These are phyloP conservation scores for Melitaea cinxia DNA, from an alignment of 1,140 invertebrate species.

Conservation along the genomic window DNA sequence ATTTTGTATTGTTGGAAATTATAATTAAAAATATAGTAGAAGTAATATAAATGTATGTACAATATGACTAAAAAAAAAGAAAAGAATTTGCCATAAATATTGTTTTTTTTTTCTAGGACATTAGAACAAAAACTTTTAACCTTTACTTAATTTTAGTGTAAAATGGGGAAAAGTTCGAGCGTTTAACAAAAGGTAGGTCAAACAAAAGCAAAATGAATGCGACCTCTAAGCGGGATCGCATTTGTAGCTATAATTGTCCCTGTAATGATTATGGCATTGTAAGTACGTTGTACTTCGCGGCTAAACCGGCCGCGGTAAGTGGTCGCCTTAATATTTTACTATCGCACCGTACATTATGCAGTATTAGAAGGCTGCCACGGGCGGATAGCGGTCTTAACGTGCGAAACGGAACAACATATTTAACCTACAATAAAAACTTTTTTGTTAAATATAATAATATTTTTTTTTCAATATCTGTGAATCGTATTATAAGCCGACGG, in stretches of 20 bases:
- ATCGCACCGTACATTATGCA: slow-evolving; percentile 62
- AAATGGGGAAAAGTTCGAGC: background rate
- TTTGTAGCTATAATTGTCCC: slow-evolving; percentile 65
- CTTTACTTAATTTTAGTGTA: background rate
- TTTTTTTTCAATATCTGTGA: slow-evolving; percentile 11
- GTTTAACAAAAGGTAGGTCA: slow-evolving; percentile 26
- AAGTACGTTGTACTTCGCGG: slow-evolving; percentile 42
- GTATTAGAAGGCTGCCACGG: slow-evolving; percentile 70
- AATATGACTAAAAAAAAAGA: too few relatives aligned
- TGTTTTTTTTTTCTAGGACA: too few relatives aligned
- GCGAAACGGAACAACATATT: slow-evolving; percentile 27
- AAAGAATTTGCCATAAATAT: too few relatives aligned
- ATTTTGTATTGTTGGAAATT: too few relatives aligned
- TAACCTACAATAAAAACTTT: slow-evolving; percentile 16
- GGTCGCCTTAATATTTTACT: slow-evolving; percentile 61
- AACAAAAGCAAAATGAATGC: slow-evolving; percentile 32
- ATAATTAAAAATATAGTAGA: too few relatives aligned
- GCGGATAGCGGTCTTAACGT: slow-evolving; percentile 59
- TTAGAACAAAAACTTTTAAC: background rate
- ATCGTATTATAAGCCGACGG: slow-evolving; percentile 12
- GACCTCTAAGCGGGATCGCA: slow-evolving; percentile 56
- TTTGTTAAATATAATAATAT: background rate
- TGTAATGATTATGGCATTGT: slow-evolving; percentile 76
- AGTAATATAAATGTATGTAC: too few relatives aligned
- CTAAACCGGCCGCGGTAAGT: slow-evolving; percentile 62